A percentile compares a stretch with the other conserved stretches of the same genome.
These are phyloP conservation scores for Eristalis intricaria DNA, from an alignment of 2,888 invertebrate species.

Conservation along the genomic window DNA sequence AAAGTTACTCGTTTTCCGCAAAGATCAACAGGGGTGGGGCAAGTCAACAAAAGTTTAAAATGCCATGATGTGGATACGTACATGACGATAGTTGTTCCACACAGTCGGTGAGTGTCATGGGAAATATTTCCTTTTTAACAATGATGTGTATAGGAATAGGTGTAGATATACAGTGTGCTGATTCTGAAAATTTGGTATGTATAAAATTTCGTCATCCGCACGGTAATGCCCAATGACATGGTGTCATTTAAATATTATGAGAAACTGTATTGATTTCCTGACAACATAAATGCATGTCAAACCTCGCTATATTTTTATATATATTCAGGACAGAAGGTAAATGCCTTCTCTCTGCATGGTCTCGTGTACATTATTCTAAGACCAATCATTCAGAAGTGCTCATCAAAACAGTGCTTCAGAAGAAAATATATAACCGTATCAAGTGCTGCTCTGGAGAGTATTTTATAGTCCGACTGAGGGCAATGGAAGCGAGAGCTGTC, in stretches of 20 bases:
- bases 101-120: slow-evolving; percentile 13
- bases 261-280: neutral
- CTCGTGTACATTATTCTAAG: too few relatives aligned
- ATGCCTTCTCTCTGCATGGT: too few relatives aligned
- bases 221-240: slow-evolving; percentile 1
- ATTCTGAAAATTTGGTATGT: slow-evolving; percentile 39
- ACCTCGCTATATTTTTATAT: neutral
- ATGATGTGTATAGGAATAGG: slow-evolving; percentile 18
- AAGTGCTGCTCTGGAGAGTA: too few relatives aligned
- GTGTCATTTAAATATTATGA: slow-evolving; percentile 14
- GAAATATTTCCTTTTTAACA: slow-evolving; percentile 47
- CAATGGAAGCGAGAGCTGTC: too few relatives aligned
- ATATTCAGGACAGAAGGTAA: too few relatives aligned
- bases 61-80: slow-evolving; percentile 19
- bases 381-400: too few relatives aligned
- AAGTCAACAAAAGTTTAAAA: slow-evolving; percentile 55
- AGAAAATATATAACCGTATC: too few relatives aligned
- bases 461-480: too few relatives aligned
- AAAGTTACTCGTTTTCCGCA: slow-evolving; percentile 45
- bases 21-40: slow-evolving; percentile 29
- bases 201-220: slow-evolving; percentile 22
- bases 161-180: neutral
- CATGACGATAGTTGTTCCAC: neutral
- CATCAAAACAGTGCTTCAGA: too few relatives aligned
- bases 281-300: neutral